Base-by-base conservation (phyloP, 2,113 vertebrate species). In the Sander lucioperca region DNA sequence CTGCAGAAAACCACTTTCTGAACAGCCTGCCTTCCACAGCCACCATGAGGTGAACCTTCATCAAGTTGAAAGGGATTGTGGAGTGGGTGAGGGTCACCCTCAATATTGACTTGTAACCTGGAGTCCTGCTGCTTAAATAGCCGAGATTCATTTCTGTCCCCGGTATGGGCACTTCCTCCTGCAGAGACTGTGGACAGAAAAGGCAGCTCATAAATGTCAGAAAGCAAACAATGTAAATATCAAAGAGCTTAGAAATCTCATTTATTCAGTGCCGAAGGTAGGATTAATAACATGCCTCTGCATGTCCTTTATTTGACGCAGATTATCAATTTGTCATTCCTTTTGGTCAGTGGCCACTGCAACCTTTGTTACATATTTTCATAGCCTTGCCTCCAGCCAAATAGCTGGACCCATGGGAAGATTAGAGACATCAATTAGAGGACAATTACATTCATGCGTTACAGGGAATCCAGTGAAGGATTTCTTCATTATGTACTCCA, bases 1-100 rank as follows among this genome's bases (percentile, higher is more conserved):
- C 94, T 0, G 98, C 97, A 0, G 98, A 96, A 86, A 99, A 99
- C 97, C 97, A 99, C 89, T 98, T 99, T 77, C 97, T 94, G 95
- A 98, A 99, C 58, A 99, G 97, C 43, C 98, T 95, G 16, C 98
- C 98, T 82, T 99, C 98, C 0, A 99, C 98, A 0, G 98, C 98
- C 71, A 99, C 98, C 97, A 97, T 97, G 69, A 99, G 97, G 89
- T 99, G 98, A 68, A 99, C 98, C 92, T 99, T 99, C 98, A 99
- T 99, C 89, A 99, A 95, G 95, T 99, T 99, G 95, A 99, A 99
- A 36, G 98, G 98, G 84, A 98, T 97, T 77, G 94, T 95, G 54
- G 95, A 92, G 85, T 98, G 97, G 19, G 97, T 99, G 89, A 99
- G 95, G 82, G 95, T 96, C 88, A 99, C 97, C 87, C 96, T 92